phyloP scores from a whole-genome alignment of 2,797 vertebrate species.

The Prunella strophiata region DNA sequence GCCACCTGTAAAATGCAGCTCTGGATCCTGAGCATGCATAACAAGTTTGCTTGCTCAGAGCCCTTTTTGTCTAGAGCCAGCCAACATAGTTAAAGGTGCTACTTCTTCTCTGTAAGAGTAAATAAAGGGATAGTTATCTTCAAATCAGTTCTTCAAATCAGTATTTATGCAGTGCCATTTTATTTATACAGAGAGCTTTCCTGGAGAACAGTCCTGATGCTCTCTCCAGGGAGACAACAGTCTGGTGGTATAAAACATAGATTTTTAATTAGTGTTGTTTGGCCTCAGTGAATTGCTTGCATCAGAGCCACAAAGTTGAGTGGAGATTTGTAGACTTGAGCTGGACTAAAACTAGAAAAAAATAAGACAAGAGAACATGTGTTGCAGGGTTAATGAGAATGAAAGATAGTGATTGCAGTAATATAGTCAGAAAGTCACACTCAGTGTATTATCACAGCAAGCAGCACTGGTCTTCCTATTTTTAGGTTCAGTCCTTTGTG shows the following conservation, averaged over 20 bases:
- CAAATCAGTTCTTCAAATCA: not conserved
- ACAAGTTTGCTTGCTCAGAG: fast-evolving
- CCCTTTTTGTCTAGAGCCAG: not conserved
- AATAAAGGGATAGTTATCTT: not conserved
- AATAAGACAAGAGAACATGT: not conserved
- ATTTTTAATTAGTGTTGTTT: not conserved
- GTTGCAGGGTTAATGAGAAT: slow-evolving; percentile 21
- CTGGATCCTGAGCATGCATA: not conserved
- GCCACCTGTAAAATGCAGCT: not conserved
- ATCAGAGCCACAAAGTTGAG: not conserved
- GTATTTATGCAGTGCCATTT: not conserved
- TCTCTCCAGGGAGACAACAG: not conserved
- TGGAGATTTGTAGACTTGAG: not conserved
- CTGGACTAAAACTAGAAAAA: not conserved
- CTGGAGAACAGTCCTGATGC: not conserved
- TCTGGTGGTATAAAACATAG: not conserved
- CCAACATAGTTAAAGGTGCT: not conserved
- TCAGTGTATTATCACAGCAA: not conserved
- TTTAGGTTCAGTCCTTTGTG: slow-evolving; percentile 9
- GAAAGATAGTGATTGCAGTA: not conserved
- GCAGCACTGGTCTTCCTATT: not conserved
- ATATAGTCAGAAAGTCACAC: not conserved
- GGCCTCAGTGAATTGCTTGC: not conserved
- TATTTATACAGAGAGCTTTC: not conserved
- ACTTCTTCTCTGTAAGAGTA: not conserved